phyloP scores from a whole-genome alignment of 2,797 vertebrate species.

The Parauchenoglanis ngamensis region DNA sequence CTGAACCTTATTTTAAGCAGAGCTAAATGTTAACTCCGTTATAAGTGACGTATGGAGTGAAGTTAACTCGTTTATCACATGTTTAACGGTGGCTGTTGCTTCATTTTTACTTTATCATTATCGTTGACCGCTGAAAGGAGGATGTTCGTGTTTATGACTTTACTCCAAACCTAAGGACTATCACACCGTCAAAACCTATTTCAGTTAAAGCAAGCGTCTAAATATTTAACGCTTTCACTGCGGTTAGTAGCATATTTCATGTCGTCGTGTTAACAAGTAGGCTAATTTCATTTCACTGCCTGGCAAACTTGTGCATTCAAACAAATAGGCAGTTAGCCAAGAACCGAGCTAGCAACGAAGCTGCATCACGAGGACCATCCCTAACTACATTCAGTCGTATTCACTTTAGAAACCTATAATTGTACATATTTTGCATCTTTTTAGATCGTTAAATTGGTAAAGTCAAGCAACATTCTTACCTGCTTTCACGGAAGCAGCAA shows the following conservation, averaged over 20 bases:
- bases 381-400: neutral
- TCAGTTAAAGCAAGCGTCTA: too few relatives aligned
- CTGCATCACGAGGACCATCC: too few relatives aligned
- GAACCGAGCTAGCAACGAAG: too few relatives aligned
- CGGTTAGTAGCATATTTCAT: too few relatives aligned
- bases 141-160: neutral
- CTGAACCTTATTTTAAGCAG: neutral
- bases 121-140: too few relatives aligned
- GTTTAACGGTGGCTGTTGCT: neutral
- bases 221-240: too few relatives aligned
- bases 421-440: too few relatives aligned
- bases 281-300: too few relatives aligned
- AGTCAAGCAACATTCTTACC: neutral
- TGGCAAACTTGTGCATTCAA: too few relatives aligned
- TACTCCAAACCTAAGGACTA: neutral
- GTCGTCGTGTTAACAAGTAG: too few relatives aligned
- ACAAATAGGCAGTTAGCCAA: too few relatives aligned
- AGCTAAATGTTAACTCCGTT: neutral
- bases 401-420: neutral
- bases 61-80: neutral
- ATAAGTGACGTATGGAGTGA: neutral
- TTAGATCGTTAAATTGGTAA: neutral
- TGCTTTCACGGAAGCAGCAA: too few relatives aligned
- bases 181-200: neutral
- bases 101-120: neutral